Evolutionary conservation across 2,113 vertebrate genomes (phyloP).

Genomic region (Anguilla rostrata): DNA sequence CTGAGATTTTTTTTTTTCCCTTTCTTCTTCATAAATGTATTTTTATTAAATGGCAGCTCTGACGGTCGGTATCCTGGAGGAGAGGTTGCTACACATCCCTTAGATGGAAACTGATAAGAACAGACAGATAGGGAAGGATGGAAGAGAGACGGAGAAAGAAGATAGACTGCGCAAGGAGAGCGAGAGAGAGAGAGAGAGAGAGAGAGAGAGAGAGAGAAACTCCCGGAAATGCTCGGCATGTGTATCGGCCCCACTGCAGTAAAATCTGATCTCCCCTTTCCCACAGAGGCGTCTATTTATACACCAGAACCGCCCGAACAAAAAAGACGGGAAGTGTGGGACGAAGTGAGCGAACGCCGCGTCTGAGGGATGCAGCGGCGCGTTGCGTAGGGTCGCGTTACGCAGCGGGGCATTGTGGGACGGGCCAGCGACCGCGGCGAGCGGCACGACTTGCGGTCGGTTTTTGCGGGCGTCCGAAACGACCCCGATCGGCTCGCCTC

Average conservation of each 20-base stretch:
- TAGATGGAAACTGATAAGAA: slow-evolving; percentile 31
- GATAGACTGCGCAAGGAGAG: not conserved
- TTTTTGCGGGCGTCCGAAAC: not conserved
- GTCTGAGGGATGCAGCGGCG: too few species aligned
- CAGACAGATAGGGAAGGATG: not conserved
- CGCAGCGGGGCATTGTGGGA: not conserved
- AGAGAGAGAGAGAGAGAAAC: not conserved
- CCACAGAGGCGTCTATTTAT: slow-evolving; percentile 65
- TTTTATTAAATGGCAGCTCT: slow-evolving; percentile 48
- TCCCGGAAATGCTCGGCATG: slow-evolving; percentile 40
- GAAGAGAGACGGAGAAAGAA: not conserved
- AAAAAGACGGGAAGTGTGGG: slow-evolving; percentile 51
- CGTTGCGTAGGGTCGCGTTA: not conserved
- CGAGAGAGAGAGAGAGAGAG: not conserved
- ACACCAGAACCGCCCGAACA: slow-evolving; percentile 51
- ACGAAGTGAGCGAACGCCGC: slow-evolving; percentile 62
- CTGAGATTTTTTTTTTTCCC: not conserved
- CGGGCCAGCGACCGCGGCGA: too few species aligned
- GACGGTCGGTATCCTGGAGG: slow-evolving; percentile 46
- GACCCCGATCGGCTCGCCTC: not conserved
- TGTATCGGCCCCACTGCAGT: slow-evolving; percentile 44
- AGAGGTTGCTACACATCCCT: slow-evolving; percentile 51
- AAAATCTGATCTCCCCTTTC: slow-evolving; percentile 63
- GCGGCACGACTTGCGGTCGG: not conserved
- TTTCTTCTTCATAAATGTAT: slow-evolving; percentile 9